These are phyloP conservation scores for Caenorhabditis panamensis DNA, from an alignment of 2,888 invertebrate genomes.

Conservation along the genomic window DNA sequence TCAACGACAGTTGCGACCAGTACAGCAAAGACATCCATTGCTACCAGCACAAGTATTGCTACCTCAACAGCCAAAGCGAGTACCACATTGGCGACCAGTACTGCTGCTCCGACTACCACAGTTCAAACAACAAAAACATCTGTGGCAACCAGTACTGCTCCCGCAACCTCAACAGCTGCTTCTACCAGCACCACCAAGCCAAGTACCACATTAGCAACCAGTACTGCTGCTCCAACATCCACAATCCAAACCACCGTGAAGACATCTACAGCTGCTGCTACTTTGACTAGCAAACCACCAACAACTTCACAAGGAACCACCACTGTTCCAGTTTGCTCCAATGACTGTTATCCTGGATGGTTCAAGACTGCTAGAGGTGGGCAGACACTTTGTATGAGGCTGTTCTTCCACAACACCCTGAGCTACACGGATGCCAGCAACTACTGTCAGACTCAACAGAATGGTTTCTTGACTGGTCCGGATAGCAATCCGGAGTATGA, in stretches of 20 bases:
- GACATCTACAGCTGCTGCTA: no score
- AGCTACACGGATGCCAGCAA: slow-evolving; percentile 12
- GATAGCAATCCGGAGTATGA: slow-evolving; percentile 26
- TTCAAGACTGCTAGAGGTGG: slow-evolving; percentile 21
- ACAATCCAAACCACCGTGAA: no score
- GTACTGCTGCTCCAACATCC: neutral
- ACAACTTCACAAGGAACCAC: neutral
- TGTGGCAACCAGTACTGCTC: neutral
- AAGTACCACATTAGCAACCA: neutral
- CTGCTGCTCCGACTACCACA: neutral
- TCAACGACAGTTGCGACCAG: neutral
- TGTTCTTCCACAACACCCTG: slow-evolving; percentile 3
- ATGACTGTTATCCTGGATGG: slow-evolving; percentile 8
- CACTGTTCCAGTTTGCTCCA: neutral
- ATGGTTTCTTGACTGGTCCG: slow-evolving; percentile 23
- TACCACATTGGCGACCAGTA: neutral
- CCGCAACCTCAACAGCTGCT: neutral
- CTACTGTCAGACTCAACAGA: slow-evolving; percentile 11
- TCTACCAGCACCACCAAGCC: neutral
- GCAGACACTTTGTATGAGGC: slow-evolving; percentile 12
- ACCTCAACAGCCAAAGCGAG: neutral
- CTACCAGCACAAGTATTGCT: neutral
- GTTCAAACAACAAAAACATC: neutral
- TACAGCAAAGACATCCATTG: neutral
- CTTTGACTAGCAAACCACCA: no score